Conservation (phyloP, 2,888 invertebrate species). For the Ornithoptera priamus region DNA sequence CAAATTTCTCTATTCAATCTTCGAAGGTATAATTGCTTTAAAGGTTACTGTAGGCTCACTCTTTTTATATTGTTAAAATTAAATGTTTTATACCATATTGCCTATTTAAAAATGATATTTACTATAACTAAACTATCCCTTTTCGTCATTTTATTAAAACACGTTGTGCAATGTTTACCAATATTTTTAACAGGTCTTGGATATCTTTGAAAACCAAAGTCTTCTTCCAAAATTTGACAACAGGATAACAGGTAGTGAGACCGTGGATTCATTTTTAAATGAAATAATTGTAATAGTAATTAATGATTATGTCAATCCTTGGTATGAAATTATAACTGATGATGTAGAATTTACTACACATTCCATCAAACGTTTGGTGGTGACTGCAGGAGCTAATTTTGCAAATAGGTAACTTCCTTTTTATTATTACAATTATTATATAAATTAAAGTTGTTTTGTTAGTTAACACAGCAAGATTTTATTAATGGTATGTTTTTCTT, state of each 20-base stretch:
- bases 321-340: constrained; percentile 84
- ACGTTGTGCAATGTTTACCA: neutral
- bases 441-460: neutral
- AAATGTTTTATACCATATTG: neutral
- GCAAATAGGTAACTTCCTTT: constrained; percentile 81
- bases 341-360: constrained; percentile 86
- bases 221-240: constrained; percentile 63
- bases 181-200: constrained; percentile 53
- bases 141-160: neutral
- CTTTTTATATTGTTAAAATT: neutral
- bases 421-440: neutral
- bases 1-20: constrained; percentile 65
- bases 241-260: constrained; percentile 90
- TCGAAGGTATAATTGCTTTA: constrained; percentile 51
- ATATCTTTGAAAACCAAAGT: constrained; percentile 55
- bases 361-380: constrained; percentile 84
- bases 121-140: too few relatives aligned
- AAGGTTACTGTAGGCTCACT: neutral
- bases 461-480: neutral
- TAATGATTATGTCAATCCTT: constrained; percentile 89
- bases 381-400: constrained; percentile 82
- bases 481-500: too few relatives aligned
- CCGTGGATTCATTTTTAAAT: constrained; percentile 92
- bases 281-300: constrained; percentile 90
- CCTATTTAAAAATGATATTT: neutral